A percentile compares a stretch with the other conserved stretches of the same genome.
Evolutionary conservation across 2,113 vertebrate genomes (phyloP).

Genomic region (Cinclus mexicanus): DNA sequence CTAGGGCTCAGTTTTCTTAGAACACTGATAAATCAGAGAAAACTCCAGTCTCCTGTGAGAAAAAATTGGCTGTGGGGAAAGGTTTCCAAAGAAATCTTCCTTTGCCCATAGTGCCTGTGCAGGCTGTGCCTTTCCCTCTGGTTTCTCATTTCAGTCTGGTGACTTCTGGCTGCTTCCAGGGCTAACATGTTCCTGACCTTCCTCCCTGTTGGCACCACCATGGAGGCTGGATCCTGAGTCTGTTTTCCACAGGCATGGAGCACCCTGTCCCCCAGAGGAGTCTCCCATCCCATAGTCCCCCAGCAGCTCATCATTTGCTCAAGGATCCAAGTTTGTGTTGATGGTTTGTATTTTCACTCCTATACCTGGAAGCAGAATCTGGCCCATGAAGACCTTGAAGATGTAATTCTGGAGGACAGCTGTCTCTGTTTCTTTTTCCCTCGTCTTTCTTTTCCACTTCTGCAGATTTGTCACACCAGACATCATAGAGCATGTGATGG

Average conservation of each 20-base stretch:
- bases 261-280: background rate
- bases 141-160: background rate
- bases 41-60: background rate
- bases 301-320: background rate
- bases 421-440: background rate
- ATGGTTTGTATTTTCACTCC: background rate
- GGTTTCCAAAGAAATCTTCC: background rate
- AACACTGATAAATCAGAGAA: background rate
- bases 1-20: background rate
- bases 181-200: background rate
- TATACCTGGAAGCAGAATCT: background rate
- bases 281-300: background rate
- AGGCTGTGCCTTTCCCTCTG: background rate
- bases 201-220: fast-evolving
- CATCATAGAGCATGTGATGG: background rate
- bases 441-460: background rate
- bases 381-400: background rate
- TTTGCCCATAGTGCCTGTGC: fast-evolving
- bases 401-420: background rate
- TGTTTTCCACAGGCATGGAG: background rate
- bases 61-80: fast-evolving
- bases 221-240: fast-evolving
- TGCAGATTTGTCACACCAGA: background rate
- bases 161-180: background rate
- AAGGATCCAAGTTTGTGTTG: fast-evolving